These are phyloP conservation scores for Cosmopolites sordidus DNA, from an alignment of 2,888 invertebrate species.

Conservation along the genomic window DNA sequence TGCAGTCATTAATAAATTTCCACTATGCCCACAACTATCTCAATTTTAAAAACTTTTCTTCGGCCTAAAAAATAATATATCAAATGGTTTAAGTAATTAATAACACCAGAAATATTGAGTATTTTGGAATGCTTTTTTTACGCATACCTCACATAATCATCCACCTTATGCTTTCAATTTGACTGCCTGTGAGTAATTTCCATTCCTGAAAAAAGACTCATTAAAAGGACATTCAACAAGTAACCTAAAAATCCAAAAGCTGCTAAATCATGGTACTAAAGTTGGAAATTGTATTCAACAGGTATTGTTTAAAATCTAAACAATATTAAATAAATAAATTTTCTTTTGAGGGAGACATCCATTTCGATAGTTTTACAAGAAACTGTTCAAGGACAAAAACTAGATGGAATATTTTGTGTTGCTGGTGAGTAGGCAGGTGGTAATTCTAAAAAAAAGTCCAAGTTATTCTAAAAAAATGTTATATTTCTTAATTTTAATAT, in stretches of 20 bases:
- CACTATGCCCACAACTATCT: too few species aligned
- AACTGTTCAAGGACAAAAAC: conserved; percentile 68
- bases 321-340: conserved; percentile 4
- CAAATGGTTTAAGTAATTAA: too few species aligned
- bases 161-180: too few species aligned
- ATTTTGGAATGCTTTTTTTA: too few species aligned
- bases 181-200: too few species aligned
- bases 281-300: conserved; percentile 72
- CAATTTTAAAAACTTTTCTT: too few species aligned
- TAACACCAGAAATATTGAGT: too few species aligned
- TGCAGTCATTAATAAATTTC: too few species aligned
- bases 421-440: conserved; percentile 99
- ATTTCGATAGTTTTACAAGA: conserved; percentile 64
- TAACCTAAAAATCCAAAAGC: conserved; percentile 56
- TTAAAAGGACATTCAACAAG: too few species aligned
- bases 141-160: too few species aligned
- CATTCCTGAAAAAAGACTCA: too few species aligned
- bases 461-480: neutral
- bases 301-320: conserved; percentile 33
- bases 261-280: conserved; percentile 86
- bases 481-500: conserved; percentile 3
- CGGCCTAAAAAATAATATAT: too few species aligned
- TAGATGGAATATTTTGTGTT: conserved; percentile 95
- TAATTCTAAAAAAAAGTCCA: conserved; percentile 65
- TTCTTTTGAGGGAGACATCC: conserved; percentile 53